Conservation (phyloP, 1,140 invertebrate genomes). For the Drosophila sproati region DNA sequence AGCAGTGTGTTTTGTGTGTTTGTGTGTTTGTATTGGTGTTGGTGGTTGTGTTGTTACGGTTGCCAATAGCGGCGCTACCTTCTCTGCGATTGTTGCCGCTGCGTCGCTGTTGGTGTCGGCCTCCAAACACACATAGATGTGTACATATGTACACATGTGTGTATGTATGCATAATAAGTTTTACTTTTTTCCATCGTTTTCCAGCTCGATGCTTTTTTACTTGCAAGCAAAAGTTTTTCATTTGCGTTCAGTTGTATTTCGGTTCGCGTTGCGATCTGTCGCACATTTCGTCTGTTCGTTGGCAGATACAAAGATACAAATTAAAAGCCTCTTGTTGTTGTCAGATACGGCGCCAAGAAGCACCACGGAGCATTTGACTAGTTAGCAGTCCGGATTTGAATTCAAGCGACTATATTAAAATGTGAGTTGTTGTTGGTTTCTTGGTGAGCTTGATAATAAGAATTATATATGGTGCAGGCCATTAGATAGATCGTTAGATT, state of each 20-base stretch:
- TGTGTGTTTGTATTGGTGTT: conserved; percentile 34
- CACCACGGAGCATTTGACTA: conserved; percentile 7
- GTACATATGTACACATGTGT: conserved; percentile 19
- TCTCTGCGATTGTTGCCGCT: conserved; percentile 48
- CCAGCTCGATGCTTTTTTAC: conserved; percentile 82
- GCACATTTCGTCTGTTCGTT: conserved; percentile 56
- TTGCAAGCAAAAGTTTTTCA: conserved; percentile 83
- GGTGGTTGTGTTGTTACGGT: conserved; percentile 46
- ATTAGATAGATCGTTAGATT: not conserved
- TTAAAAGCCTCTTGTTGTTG: conserved; percentile 15
- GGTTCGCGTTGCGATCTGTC: conserved; percentile 83
- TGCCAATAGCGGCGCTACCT: conserved; percentile 44
- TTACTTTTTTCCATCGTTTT: conserved; percentile 77
- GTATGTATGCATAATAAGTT: conserved; percentile 77
- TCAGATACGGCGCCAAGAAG: conserved; percentile 16
- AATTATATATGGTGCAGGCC: not conserved
- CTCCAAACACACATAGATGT: conserved; percentile 63
- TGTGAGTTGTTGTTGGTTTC: conserved; percentile 45
- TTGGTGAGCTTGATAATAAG: not conserved
- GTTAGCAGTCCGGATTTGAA: conserved; percentile 1
- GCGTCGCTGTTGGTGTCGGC: conserved; percentile 56
- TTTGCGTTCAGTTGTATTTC: conserved; percentile 84
- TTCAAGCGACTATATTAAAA: conserved; percentile 33
- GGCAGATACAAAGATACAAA: conserved; percentile 16
- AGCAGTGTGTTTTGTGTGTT: conserved; percentile 8